phyloP scores from a whole-genome alignment of 2,113 vertebrate genomes.

The Aphyosemion australe region DNA sequence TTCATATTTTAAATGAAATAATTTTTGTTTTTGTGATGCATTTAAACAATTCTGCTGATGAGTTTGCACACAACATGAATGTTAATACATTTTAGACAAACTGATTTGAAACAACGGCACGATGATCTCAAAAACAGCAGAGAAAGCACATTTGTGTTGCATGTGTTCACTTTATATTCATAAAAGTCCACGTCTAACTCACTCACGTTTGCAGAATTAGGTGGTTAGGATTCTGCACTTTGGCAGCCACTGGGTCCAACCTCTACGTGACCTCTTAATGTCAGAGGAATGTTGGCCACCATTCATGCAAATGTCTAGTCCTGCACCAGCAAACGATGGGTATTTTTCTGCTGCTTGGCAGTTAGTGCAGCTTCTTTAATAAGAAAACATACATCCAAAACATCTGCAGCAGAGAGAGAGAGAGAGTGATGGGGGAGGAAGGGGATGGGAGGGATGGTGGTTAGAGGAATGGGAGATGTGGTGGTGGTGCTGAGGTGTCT shows the following conservation, averaged over 20 bases:
- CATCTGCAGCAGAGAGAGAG: constrained; percentile 70
- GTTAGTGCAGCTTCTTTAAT: constrained; percentile 51
- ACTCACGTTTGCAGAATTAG: constrained; percentile 15
- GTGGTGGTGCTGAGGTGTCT: constrained; percentile 24
- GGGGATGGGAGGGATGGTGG: constrained; percentile 21
- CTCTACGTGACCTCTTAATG: constrained; percentile 50
- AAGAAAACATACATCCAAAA: constrained; percentile 70
- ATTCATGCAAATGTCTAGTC: constrained; percentile 27
- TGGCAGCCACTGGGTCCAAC: constrained; percentile 44
- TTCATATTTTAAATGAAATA: constrained; percentile 2
- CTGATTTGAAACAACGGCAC: constrained; percentile 20
- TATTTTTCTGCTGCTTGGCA: constrained; percentile 53
- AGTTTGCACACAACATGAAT: constrained; percentile 31
- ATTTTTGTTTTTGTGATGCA: constrained; percentile 35
- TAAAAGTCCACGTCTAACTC: constrained; percentile 1
- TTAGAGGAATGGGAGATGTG: constrained; percentile 46
- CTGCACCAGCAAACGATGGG: constrained; percentile 28
- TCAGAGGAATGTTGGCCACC: constrained; percentile 56
- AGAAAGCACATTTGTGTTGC: not conserved
- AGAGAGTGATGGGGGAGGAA: constrained; percentile 28
- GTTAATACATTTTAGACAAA: constrained; percentile 49
- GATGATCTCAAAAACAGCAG: not conserved
- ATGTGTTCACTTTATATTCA: not conserved
- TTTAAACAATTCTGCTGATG: constrained; percentile 22
- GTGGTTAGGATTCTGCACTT: constrained; percentile 34